Conservation (phyloP, 2,888 invertebrate species). For the Athalia rosae region DNA sequence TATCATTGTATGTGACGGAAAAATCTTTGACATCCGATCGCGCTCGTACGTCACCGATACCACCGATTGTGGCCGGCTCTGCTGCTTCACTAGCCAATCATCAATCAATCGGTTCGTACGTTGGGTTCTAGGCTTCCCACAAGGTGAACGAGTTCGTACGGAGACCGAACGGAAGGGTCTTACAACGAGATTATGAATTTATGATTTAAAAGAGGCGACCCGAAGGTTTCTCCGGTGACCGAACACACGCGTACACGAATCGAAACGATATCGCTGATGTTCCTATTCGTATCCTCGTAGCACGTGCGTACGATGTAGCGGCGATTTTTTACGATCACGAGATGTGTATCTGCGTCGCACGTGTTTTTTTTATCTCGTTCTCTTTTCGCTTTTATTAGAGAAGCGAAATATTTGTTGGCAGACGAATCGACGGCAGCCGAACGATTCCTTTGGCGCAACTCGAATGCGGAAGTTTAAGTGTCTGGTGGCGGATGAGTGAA, state of each 20-base stretch:
- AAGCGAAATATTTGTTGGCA: conserved; percentile 3
- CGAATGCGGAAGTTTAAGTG: conserved; percentile 33
- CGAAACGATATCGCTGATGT: too few relatives aligned
- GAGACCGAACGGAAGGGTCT: not conserved
- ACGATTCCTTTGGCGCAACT: conserved; percentile 22
- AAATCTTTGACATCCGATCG: conserved; percentile 3
- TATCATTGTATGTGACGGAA: not conserved
- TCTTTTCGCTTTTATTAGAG: not conserved
- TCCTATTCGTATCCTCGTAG: too few relatives aligned
- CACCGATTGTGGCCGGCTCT: not conserved
- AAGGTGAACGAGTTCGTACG: conserved; percentile 20
- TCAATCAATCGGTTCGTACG: conserved; percentile 20
- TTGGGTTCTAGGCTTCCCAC: not conserved
- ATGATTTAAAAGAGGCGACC: too few relatives aligned
- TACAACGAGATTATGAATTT: conserved; percentile 8
- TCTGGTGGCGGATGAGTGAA: too few relatives aligned
- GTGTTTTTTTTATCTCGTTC: too few relatives aligned
- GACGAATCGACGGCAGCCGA: not conserved
- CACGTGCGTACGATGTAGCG: too few relatives aligned
- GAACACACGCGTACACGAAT: too few relatives aligned
- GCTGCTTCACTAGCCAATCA: not conserved
- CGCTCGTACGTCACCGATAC: not conserved
- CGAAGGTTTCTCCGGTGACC: too few relatives aligned
- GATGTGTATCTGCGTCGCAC: too few relatives aligned
- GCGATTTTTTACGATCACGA: too few relatives aligned